Base-by-base conservation (phyloP, 2,888 invertebrate genomes). In the Pecten maximus region DNA sequence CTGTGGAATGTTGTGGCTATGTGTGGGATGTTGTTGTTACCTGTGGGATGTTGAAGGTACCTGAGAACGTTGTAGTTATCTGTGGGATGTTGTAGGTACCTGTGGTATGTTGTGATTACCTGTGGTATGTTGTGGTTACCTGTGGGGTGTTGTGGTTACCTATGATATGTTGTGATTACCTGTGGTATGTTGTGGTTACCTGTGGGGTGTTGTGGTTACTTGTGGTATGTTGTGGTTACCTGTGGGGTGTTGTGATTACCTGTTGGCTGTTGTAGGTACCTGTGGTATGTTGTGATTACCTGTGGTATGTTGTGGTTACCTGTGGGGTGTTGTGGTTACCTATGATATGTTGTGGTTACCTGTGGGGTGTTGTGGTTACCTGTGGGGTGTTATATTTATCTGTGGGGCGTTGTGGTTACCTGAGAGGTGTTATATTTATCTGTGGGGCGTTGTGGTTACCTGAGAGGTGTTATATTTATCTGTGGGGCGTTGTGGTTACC, bases 91-190 rank as follows among this genome's bases (percentile, higher is more conserved):
- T 35, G 1, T 74, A 23, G 35, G 28, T 40, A 48, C 40, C 12
- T 40, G 8, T 88, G 44, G 28, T 40, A 40, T 87, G 88, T 44
- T 44, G n/a, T 88, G 12, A 0, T 8, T 87, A 87, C 19, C 60
- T 44, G 87, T 48, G 12, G 23, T 0, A 88, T 48, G 50, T 16
- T 10, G 16, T 4, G 50, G 97, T 97, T 97, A 99, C 99, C 98
- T 99, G 99, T 87, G 99, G 99, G 8, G 99, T 99, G 97, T 60
- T 60, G 23, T 60, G n/a, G n/a, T 60, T n/a, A 60, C 60, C 23
- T 60, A 23, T 60, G 2, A 8, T 4, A n/a, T 60, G 23, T n/a
- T 60, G n/a, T 60, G 6, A 1, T 60, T n/a, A 60, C 23, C 23
- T 60, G n/a, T 60, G n/a, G 60, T 4, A 60, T 60, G 60, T 60